Evolutionary conservation across 1,140 invertebrate species (phyloP).

Genomic region (Macrostomum lignano): DNA sequence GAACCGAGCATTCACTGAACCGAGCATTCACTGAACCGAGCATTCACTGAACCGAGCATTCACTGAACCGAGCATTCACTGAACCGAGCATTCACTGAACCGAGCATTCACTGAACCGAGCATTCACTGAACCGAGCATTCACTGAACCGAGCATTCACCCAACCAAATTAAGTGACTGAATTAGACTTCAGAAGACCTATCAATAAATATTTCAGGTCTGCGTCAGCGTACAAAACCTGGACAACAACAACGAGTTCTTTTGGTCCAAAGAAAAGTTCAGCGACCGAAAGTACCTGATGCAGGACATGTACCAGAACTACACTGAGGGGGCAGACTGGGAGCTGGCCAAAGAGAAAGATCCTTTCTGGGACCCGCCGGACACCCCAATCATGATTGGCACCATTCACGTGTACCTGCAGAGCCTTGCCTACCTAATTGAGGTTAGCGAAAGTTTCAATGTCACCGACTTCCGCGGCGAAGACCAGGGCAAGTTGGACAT

Average conservation of each 20-base stretch:
- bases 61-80: too few species aligned
- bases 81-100: too few species aligned
- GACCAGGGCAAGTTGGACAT: too few species aligned
- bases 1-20: too few species aligned
- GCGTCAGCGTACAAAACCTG: constrained; percentile 32
- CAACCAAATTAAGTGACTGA: constrained; percentile 1
- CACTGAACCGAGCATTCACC: too few species aligned
- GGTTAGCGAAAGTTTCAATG: constrained; percentile 31
- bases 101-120: too few species aligned
- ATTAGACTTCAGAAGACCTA: not conserved
- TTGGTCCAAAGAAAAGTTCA: constrained; percentile 34
- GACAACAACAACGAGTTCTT: constrained; percentile 33
- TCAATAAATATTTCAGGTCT: constrained; percentile 26
- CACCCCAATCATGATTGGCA: constrained; percentile 9
- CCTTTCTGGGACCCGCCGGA: constrained; percentile 12
- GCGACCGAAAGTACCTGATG: constrained; percentile 35
- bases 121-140: too few species aligned
- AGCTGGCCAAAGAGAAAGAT: constrained; percentile 17
- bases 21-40: too few species aligned
- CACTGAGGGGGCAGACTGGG: constrained; percentile 32
- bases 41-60: too few species aligned
- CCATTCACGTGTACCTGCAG: too few species aligned
- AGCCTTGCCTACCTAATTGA: constrained; percentile 32
- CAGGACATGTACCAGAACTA: constrained; percentile 37
- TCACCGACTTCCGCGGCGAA: too few species aligned